Percentiles rank a stretch among this genome's conserved stretches.
Evolutionary conservation across 2,797 vertebrate genomes (phyloP).

Genomic region (Pelochelys cantorii): DNA sequence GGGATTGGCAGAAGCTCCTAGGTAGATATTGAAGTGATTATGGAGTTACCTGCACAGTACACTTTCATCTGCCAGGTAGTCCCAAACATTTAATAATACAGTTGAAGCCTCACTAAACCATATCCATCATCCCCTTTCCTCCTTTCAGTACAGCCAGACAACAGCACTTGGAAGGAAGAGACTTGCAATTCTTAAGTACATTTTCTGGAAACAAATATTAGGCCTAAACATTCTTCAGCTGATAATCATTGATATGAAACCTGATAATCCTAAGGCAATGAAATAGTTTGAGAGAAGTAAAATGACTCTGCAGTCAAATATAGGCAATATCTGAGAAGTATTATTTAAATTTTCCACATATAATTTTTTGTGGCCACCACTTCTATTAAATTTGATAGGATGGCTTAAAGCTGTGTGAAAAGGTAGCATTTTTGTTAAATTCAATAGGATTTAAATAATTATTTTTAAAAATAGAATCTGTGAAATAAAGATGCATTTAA

Average conservation of each 20-base stretch:
- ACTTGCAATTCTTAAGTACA: neutral
- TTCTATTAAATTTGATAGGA: neutral
- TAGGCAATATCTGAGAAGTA: neutral
- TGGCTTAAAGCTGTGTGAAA: neutral
- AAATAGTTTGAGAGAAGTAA: neutral
- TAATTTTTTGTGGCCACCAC: neutral
- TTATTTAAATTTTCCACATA: neutral
- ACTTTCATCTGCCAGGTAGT: neutral
- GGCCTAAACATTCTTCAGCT: neutral
- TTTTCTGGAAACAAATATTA: neutral
- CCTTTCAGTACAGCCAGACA: neutral
- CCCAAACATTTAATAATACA: neutral
- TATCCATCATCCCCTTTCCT: neutral
- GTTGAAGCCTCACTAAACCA: neutral
- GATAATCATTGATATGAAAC: neutral
- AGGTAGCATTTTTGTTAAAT: slow-evolving; percentile 6
- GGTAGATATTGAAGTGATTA: neutral
- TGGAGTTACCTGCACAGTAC: neutral
- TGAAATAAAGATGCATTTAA: slow-evolving; percentile 5
- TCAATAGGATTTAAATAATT: slow-evolving; percentile 36
- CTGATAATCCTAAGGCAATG: neutral
- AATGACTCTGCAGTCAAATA: neutral
- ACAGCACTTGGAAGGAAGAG: neutral
- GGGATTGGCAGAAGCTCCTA: neutral
- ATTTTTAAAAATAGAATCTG: slow-evolving; percentile 5